Conservation (phyloP, 2,797 vertebrate species). For the Sebastolobus alascanus region DNA sequence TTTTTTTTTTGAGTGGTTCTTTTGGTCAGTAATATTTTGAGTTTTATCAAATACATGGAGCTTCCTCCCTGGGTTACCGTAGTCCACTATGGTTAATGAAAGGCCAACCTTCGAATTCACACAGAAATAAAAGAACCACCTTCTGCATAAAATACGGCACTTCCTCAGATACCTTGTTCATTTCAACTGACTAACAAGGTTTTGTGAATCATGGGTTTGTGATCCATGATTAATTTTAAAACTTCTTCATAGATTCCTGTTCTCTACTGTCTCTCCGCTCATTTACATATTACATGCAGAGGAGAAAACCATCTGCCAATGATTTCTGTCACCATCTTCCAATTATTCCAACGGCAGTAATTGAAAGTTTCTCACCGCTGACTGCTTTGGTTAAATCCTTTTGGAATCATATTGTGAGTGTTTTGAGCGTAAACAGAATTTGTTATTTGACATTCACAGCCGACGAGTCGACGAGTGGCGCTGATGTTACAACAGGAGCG, state of each 20-base stretch:
- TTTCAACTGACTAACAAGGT: constrained; percentile 15
- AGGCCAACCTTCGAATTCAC: neutral
- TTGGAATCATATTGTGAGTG: constrained; percentile 6
- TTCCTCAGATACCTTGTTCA: neutral
- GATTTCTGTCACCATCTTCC: constrained; percentile 21
- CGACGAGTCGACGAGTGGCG: constrained; percentile 29
- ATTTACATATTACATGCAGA: constrained; percentile 30
- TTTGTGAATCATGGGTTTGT: constrained; percentile 17
- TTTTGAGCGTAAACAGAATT: constrained; percentile 28
- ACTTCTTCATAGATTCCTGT: constrained; percentile 7
- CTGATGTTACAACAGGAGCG: neutral
- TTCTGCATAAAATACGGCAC: constrained; percentile 5
- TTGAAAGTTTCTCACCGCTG: constrained; percentile 39
- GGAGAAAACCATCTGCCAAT: constrained; percentile 17
- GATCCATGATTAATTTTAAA: constrained; percentile 10
- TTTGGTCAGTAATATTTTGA: neutral
- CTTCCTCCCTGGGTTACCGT: neutral
- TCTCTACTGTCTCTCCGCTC: neutral
- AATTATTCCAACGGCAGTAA: constrained; percentile 39
- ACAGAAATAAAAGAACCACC: constrained; percentile 17
- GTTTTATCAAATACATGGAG: neutral
- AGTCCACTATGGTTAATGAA: constrained; percentile 16
- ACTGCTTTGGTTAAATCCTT: constrained; percentile 25
- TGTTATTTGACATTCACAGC: constrained; percentile 33
- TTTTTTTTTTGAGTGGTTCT: neutral